Conservation (phyloP, 2,888 invertebrate genomes). For the Herminia tarsipennalis region DNA sequence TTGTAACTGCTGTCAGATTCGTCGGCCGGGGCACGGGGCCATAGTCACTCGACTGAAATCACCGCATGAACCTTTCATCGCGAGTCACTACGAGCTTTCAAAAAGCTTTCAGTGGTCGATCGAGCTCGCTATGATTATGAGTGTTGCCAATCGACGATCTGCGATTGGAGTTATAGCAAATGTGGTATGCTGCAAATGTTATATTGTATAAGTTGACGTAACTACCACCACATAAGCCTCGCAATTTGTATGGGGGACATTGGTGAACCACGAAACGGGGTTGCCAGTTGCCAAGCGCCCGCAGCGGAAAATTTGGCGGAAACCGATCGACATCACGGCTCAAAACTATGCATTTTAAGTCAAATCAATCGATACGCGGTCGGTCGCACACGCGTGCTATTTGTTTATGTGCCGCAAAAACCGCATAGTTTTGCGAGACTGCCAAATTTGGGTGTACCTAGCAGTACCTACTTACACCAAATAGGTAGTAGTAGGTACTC, state of each 20-base stretch:
- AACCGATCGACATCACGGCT: constrained; percentile 73
- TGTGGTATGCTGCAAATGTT: constrained; percentile 40
- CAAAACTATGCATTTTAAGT: constrained; percentile 81
- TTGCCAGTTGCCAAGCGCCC: constrained; percentile 80
- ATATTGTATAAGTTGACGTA: constrained; percentile 42
- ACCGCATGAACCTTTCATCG: constrained; percentile 76
- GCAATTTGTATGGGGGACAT: constrained; percentile 64
- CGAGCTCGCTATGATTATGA: constrained; percentile 72
- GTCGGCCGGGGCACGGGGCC: constrained; percentile 46
- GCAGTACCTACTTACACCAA: no score
- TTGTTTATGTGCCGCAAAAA: constrained; percentile 83
- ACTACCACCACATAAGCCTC: constrained; percentile 52
- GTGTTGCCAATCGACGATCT: constrained; percentile 65
- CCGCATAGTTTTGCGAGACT: constrained; percentile 77
- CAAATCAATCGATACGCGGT: constrained; percentile 80
- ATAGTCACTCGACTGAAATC: constrained; percentile 67
- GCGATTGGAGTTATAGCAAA: constrained; percentile 59
- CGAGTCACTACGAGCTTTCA: constrained; percentile 76
- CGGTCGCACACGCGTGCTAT: constrained; percentile 72
- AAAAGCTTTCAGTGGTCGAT: constrained; percentile 81
- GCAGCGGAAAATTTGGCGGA: constrained; percentile 77
- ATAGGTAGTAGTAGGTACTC: no score
- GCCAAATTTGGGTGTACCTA: constrained; percentile 73
- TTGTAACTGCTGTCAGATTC: constrained; percentile 55
- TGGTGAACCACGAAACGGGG: constrained; percentile 65